Base-by-base conservation (phyloP, 2,113 vertebrate genomes). In the Gallinago paraguaiae region DNA sequence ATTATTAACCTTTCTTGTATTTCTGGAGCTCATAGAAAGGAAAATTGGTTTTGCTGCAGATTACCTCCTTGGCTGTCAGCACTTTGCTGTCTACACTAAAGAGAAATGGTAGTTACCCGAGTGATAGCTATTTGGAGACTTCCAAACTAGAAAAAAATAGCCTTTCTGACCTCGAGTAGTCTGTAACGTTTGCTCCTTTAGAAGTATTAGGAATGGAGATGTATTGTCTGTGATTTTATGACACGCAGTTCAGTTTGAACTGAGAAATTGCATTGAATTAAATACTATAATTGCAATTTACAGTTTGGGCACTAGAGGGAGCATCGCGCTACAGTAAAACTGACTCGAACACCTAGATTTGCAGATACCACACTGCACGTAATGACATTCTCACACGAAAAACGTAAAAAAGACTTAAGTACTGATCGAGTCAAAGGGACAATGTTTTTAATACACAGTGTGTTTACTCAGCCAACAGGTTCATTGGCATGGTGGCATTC, bases 221-320 rank as follows among this genome's bases (percentile, higher is more conserved):
- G 4, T 56, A 19, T 45, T 48, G 7, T 27, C 10, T 79, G 7
- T 43, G 45, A 19, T 51, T 80, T 77, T 48, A 19, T 24, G 16
- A 7, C 41, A 6, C 4, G 19, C 23, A 12, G 19, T 15, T 86
- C 8, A 2, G 30, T 30, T 80, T n/a, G 18, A 39, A 19, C 1
- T 2, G 22, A 56, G 7, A 45, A 56, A 45, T 28, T 19, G 27
- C 24, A 7, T 5, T 7, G 8, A 10, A 35, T 61, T 65, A 53
- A 53, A 53, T 53, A 27, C 22, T 59, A 2, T 7, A 63, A 1
- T 33, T 93, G 90, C 88, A 95, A 39, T 23, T 81, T 41, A 9
- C 6, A 10, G 10, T 72, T 57, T 12, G 25, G 22, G 4, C 95
- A 89, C 90, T 45, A 90, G 96, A 92, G 90, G 3, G 88, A 88